These are phyloP conservation scores for Saguinus imperator DNA, from an alignment of 2,113 vertebrate genomes.

Conservation along the genomic window DNA sequence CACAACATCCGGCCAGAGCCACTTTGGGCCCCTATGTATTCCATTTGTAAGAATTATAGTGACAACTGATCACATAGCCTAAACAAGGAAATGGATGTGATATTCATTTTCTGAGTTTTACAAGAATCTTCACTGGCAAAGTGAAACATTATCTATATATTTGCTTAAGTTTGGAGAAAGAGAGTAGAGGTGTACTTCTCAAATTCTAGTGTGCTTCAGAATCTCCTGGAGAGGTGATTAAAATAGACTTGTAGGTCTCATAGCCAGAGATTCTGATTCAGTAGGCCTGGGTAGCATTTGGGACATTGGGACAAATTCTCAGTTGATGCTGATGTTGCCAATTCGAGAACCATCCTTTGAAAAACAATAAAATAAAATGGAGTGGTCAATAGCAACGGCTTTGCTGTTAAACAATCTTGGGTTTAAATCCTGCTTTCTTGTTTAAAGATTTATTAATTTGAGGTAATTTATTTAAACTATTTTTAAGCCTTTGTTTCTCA, in stretches of 20 bases:
- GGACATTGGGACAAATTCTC: background rate
- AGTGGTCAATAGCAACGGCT: background rate
- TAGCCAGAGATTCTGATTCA: background rate
- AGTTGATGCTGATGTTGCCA: background rate
- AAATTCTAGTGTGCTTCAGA: background rate
- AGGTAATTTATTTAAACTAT: background rate
- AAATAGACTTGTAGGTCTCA: background rate
- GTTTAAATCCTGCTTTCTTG: background rate
- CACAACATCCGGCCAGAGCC: too few species aligned
- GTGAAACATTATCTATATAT: background rate
- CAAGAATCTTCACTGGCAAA: background rate
- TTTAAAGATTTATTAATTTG: background rate
- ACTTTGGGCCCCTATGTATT: too few species aligned
- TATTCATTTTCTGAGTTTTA: background rate
- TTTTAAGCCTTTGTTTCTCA: background rate
- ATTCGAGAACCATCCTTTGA: background rate
- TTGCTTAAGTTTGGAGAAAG: background rate
- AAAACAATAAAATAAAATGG: background rate
- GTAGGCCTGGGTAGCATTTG: background rate
- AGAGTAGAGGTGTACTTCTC: background rate
- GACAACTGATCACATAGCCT: background rate
- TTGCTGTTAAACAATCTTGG: background rate
- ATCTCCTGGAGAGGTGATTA: background rate
- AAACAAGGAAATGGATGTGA: background rate
- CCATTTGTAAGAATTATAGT: background rate